Evolutionary conservation across 2,113 vertebrate species (phyloP).

Genomic region (Ploceus nigricollis): DNA sequence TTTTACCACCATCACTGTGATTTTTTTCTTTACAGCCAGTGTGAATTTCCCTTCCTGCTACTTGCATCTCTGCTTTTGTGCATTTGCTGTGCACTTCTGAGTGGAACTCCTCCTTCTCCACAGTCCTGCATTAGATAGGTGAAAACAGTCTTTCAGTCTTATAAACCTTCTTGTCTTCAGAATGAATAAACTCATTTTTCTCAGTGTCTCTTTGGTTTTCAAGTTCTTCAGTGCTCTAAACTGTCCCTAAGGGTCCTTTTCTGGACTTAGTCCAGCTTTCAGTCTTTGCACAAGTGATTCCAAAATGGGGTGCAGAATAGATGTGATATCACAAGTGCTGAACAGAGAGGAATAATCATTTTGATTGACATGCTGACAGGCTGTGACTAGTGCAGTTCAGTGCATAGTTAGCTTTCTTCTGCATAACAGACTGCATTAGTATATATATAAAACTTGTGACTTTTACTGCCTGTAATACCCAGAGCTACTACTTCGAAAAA

Average conservation of each 20-base stretch:
- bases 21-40: background rate
- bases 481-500: background rate
- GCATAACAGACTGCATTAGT: background rate
- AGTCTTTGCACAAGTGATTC: background rate
- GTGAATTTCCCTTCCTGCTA: background rate
- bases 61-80: background rate
- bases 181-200: background rate
- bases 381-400: background rate
- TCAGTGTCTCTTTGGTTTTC: background rate
- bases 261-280: background rate
- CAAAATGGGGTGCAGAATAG: background rate
- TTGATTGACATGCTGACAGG: background rate
- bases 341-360: background rate
- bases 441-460: background rate
- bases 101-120: background rate
- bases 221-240: background rate
- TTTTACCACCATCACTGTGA: background rate
- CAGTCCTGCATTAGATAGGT: background rate
- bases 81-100: background rate
- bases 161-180: background rate
- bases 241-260: background rate
- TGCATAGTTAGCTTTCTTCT: background rate
- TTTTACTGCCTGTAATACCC: background rate
- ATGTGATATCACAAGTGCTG: background rate
- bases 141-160: background rate